phyloP scores from a whole-genome alignment of 2,797 vertebrate species.

The Micromesistius poutassou region DNA sequence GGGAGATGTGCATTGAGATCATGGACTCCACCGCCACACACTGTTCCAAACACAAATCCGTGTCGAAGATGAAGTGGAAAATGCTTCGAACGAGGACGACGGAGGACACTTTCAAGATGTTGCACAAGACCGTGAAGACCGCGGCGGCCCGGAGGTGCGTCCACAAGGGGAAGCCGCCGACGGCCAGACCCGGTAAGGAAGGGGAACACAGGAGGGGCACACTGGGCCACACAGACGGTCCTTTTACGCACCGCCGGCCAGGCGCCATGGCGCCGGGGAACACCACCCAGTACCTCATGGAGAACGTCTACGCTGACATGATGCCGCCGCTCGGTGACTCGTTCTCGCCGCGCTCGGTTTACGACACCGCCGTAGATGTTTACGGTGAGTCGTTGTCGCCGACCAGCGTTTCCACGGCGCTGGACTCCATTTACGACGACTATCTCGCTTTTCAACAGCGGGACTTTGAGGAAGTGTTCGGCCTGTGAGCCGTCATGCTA shows the following conservation, averaged over 20 bases:
- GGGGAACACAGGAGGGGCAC: fast-evolving
- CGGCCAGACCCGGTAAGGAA: background rate
- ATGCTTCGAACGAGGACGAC: constrained; percentile 11
- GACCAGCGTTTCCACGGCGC: background rate
- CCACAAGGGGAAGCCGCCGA: constrained; percentile 14
- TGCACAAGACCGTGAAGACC: background rate
- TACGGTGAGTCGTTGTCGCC: constrained; percentile 28
- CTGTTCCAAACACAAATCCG: constrained; percentile 9
- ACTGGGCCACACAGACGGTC: background rate
- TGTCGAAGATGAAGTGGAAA: constrained; percentile 20
- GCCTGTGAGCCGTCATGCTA: background rate
- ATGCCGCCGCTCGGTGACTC: background rate
- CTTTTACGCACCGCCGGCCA: background rate
- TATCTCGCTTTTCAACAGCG: constrained; percentile 63
- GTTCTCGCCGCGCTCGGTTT: no score
- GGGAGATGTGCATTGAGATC: constrained; percentile 60
- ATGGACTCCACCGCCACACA: constrained; percentile 44
- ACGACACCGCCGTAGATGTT: background rate
- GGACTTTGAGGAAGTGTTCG: constrained; percentile 65
- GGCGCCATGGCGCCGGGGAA: constrained; percentile 71
- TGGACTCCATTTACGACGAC: constrained; percentile 47
- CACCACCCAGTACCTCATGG: constrained; percentile 78
- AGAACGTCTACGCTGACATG: constrained; percentile 60
- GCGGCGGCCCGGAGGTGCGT: constrained; percentile 22
- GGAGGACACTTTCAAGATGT: constrained; percentile 15